Conservation (phyloP, 2,888 invertebrate species). For the Parnassius mnemosyne region DNA sequence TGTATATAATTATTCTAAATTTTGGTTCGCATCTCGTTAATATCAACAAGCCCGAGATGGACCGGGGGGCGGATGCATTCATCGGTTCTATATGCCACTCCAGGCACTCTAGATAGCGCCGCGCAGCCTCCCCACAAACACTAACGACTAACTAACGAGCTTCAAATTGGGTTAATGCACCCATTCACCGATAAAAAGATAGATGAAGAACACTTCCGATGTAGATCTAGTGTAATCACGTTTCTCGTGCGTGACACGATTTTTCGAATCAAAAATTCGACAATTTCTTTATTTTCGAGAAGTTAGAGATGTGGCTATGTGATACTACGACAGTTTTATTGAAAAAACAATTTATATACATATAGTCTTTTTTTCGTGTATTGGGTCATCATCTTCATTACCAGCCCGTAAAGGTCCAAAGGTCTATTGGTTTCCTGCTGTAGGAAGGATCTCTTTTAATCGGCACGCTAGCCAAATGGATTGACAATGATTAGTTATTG, state of each 20-base stretch:
- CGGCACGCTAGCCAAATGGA: no score
- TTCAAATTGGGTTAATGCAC: constrained; percentile 45
- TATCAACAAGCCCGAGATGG: background rate
- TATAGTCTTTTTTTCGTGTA: no score
- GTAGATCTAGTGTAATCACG: background rate
- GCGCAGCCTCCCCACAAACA: constrained; percentile 31
- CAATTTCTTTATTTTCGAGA: background rate
- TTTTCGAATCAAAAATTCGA: no score
- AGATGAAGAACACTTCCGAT: background rate
- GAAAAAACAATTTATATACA: no score
- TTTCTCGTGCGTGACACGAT: no score
- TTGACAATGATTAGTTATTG: no score
- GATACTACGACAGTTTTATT: background rate
- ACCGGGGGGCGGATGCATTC: constrained; percentile 26
- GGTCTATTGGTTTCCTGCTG: no score
- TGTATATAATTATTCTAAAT: no score
- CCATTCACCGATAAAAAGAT: constrained; percentile 33
- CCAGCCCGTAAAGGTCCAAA: no score
- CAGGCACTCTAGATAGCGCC: constrained; percentile 33
- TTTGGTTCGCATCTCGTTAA: no score
- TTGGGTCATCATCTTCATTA: no score
- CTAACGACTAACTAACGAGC: constrained; percentile 37
- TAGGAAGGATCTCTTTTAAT: no score
- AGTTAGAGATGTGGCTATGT: background rate
- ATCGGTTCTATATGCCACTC: constrained; percentile 32